Conservation (phyloP, 37 sponge, comb jelly and placozoan genomes). For the Crambe crambe region DNA sequence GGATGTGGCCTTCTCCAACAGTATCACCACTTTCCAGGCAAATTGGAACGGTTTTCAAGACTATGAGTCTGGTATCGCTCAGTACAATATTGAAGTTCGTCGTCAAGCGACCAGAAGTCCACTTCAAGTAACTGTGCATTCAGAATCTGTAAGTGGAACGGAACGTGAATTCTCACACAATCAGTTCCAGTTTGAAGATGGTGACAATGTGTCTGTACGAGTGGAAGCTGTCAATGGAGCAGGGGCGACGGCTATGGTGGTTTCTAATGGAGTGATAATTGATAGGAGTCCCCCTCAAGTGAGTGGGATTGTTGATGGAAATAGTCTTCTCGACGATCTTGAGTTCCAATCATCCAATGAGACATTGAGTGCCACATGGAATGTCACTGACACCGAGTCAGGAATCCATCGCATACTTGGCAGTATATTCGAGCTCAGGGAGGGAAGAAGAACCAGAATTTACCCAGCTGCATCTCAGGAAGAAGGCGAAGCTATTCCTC, state of each 20-base stretch:
- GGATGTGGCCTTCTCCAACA: conserved; percentile 45
- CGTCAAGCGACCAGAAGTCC: background rate
- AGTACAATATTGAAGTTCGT: conserved; percentile 49
- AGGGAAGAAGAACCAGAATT: conserved; percentile 25
- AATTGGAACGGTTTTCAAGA: conserved; percentile 72
- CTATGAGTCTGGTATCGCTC: conserved; percentile 67
- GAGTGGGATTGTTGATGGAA: conserved; percentile 43
- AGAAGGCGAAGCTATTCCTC: background rate
- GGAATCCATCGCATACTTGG: conserved; percentile 30
- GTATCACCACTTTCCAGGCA: conserved; percentile 36
- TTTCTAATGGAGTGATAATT: conserved; percentile 42
- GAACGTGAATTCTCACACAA: background rate
- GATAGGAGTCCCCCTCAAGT: conserved; percentile 71
- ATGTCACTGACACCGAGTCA: conserved; percentile 49
- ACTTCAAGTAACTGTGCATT: background rate
- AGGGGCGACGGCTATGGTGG: conserved; percentile 23
- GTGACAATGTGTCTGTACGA: conserved; percentile 40
- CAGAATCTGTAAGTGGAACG: conserved; percentile 17
- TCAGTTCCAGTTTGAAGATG: conserved; percentile 55
- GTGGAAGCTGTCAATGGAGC: conserved; percentile 65
- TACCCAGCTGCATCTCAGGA: conserved; percentile 18
- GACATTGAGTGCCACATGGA: conserved; percentile 35
- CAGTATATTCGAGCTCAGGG: conserved; percentile 44
- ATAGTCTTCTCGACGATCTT: conserved; percentile 1
- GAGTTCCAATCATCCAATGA: conserved; percentile 22